Conservation (phyloP, 2,113 vertebrate species). For the Cynopterus brachyotis region DNA sequence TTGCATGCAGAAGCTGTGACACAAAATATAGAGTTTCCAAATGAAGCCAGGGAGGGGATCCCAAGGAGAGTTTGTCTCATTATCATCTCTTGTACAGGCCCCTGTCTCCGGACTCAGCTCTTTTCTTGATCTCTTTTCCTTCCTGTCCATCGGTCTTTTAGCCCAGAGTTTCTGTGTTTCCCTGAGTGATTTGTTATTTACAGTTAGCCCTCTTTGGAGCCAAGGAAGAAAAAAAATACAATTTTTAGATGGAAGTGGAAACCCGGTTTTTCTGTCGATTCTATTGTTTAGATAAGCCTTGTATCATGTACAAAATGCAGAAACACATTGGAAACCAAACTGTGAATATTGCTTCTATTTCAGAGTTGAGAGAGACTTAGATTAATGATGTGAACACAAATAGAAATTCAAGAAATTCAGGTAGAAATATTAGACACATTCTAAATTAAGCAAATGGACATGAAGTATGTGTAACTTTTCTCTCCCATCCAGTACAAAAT, state of each 20-base stretch:
- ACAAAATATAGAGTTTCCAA: slow-evolving; percentile 43
- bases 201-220: background rate
- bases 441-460: background rate
- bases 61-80: background rate
- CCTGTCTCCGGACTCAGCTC: background rate
- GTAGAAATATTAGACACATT: background rate
- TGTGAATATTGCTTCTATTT: background rate
- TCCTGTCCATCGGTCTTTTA: background rate
- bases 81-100: background rate
- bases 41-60: background rate
- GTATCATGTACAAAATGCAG: background rate
- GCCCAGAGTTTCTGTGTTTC: background rate
- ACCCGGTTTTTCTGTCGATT: background rate
- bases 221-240: background rate
- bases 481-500: background rate
- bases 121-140: background rate
- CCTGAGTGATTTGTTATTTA: background rate
- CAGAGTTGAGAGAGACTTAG: background rate
- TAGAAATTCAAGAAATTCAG: background rate
- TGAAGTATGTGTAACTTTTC: background rate
- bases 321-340: slow-evolving; percentile 49
- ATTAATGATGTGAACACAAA: background rate
- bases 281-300: slow-evolving; percentile 41
- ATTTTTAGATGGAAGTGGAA: background rate
- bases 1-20: background rate